Base-by-base conservation (phyloP, 2,888 invertebrate species). In the Lumbricus terrestris region DNA sequence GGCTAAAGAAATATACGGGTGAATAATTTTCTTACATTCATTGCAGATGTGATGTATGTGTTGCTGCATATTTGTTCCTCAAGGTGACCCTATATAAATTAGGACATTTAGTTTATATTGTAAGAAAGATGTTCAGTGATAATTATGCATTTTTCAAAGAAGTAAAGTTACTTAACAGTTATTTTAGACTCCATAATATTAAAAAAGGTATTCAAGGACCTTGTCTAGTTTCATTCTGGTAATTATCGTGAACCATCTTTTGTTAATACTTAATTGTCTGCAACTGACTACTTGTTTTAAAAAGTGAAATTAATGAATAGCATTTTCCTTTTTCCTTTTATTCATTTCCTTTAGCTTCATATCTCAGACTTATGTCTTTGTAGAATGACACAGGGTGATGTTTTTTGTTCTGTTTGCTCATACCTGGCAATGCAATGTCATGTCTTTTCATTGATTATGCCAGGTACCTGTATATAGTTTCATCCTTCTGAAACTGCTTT, bases 1-100 rank as follows among this genome's bases (percentile, higher is more conserved):
- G 95, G 97, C 98, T 92, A 96, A 96, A 93, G 97, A 97, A 94
- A 98, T 98, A 93, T 98, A 97, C 95, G 97, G 97, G 98, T 98
- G 95, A 96, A 97, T 83, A 42, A 42, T 47, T 33, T 42, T 38
- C 0, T 5, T 54, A 18, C 35, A 37, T 33, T n/a, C 69, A n/a
- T n/a, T 69, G 4, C 1, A 40, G 18, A 35, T 38, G 16, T 13
- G 5, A 3, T n/a, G n/a, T n/a, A n/a, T n/a, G n/a, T n/a, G n/a
- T 88, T 38, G 37, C 40, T 40, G 38, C 42, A 16, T 42, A 88
- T n/a, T 42, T 38, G 35, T 40, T 20, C 42, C n/a, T n/a, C 23
- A 23, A 42, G 34, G 23, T 34, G 34, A 23, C 34, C 1, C 29
- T 38, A 42, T 35, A 47, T 88, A 42, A n/a, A 88, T 33, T 11